Conservation (phyloP, 92 coral and sea anemone genomes). For the Phenganax stokvisi region DNA sequence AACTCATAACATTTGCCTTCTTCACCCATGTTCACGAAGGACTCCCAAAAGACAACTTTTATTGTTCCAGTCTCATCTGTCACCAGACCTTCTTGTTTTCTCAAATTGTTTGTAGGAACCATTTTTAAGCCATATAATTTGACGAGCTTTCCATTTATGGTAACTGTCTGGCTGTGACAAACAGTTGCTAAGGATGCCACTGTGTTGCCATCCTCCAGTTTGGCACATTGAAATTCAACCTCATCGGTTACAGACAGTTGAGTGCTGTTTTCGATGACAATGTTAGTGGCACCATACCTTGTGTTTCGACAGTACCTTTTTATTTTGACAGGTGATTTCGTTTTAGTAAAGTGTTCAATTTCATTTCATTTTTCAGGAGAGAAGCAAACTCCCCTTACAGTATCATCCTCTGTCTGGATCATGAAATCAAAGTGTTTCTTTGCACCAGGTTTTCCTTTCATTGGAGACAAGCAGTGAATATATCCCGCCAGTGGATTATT, state of each 20-base stretch:
- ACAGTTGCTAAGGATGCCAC: neutral
- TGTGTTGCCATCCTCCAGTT: neutral
- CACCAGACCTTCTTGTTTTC: no score
- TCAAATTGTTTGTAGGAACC: no score
- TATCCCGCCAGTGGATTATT: neutral
- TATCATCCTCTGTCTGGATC: constrained; percentile 1
- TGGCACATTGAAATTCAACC: neutral
- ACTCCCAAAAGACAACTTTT: no score
- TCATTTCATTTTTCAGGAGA: neutral
- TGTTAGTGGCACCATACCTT: neutral
- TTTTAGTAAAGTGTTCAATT: neutral
- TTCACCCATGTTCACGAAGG: no score
- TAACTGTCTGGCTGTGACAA: neutral
- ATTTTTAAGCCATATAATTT: no score
- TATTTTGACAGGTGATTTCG: constrained; percentile 1
- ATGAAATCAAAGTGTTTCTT: constrained; percentile 1
- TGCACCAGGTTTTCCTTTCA: neutral
- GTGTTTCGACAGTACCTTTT: neutral
- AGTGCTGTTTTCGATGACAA: neutral
- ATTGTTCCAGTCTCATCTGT: no score
- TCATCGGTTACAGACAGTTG: neutral
- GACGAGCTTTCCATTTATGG: no score
- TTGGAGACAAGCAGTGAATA: neutral
- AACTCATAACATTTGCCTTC: no score
- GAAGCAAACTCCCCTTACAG: neutral